A percentile compares a stretch with the other conserved stretches of the same genome.
Conservation (phyloP, 2,888 invertebrate species). For the Tetanocera ferruginea region DNA sequence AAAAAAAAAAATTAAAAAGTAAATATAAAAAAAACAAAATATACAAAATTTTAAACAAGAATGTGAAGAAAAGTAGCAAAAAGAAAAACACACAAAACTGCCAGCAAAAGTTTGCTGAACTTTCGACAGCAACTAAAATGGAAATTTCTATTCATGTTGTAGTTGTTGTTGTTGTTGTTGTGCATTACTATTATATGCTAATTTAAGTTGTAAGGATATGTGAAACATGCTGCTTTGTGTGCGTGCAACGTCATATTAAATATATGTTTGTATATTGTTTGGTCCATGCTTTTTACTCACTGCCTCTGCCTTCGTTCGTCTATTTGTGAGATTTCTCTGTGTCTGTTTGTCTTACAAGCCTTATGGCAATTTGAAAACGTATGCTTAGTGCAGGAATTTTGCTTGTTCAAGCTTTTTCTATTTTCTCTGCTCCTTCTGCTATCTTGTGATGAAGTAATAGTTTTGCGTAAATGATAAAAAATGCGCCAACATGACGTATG, state of each 20-base stretch:
- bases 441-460: too few relatives aligned
- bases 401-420: too few relatives aligned
- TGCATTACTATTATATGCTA: slow-evolving; percentile 29
- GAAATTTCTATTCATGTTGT: slow-evolving; percentile 7
- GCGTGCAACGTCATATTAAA: background rate
- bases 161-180: slow-evolving; percentile 15
- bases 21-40: background rate
- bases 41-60: background rate
- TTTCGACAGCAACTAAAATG: background rate
- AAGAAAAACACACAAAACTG: background rate
- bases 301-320: too few relatives aligned
- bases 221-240: slow-evolving; percentile 1
- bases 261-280: too few relatives aligned
- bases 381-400: background rate
- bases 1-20: background rate
- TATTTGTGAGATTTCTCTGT: background rate
- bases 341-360: background rate
- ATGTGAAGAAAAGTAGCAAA: background rate
- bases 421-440: too few relatives aligned
- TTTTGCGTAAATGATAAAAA: too few relatives aligned
- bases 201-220: slow-evolving; percentile 26
- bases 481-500: too few relatives aligned
- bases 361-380: background rate
- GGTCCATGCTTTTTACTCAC: too few relatives aligned
- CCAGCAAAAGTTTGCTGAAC: slow-evolving; percentile 3